These are phyloP conservation scores for Balaeniceps rex DNA, from an alignment of 2,113 vertebrate species.

Conservation along the genomic window DNA sequence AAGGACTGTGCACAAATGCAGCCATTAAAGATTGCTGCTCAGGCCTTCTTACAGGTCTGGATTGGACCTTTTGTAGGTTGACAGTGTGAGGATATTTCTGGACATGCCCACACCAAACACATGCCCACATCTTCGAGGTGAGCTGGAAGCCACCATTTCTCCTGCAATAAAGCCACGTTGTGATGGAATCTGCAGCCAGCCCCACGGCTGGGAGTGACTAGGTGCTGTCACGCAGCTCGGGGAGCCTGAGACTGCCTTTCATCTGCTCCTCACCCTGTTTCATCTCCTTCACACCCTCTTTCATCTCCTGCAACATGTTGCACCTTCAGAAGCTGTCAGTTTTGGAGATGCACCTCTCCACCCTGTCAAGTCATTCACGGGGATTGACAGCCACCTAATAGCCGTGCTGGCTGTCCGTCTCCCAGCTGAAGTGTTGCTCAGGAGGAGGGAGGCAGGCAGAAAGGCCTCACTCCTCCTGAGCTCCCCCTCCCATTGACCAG, in stretches of 20 bases:
- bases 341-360: neutral
- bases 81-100: neutral
- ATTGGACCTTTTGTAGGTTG: neutral
- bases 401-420: neutral
- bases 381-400: neutral
- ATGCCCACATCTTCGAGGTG: accelerated
- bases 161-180: neutral
- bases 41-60: neutral
- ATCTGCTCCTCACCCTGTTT: neutral
- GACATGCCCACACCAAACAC: too few relatives aligned
- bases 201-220: accelerated
- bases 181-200: neutral
- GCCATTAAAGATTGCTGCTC: neutral
- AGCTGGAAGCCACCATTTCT: neutral
- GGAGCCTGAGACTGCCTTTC: neutral
- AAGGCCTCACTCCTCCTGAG: neutral
- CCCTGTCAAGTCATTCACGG: neutral
- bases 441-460: neutral
- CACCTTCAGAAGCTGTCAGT: neutral
- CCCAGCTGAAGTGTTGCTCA: neutral
- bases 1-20: neutral
- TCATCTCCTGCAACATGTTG: neutral
- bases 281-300: neutral
- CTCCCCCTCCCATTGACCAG: neutral
- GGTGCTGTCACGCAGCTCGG: neutral